These are phyloP conservation scores for Psettodes erumei DNA, from an alignment of 2,113 vertebrate genomes.

Conservation along the genomic window DNA sequence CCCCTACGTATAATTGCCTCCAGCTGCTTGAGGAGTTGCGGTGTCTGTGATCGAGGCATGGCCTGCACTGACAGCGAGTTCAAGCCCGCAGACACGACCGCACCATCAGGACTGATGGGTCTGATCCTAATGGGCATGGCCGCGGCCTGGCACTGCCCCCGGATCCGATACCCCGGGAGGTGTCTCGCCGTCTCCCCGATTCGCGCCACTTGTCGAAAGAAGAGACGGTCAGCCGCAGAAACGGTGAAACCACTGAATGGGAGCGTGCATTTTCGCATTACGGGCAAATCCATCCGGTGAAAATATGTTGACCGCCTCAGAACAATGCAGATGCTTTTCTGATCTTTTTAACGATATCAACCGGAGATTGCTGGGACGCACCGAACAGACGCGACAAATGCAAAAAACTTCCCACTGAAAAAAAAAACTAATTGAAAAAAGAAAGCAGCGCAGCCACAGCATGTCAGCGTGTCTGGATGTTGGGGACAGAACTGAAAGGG, in stretches of 20 bases:
- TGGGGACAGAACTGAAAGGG: slow-evolving; percentile 27
- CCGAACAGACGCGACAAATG: slow-evolving; percentile 3
- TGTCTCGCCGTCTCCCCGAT: slow-evolving; percentile 11
- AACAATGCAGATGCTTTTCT: slow-evolving; percentile 50
- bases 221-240: too few species aligned
- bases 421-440: neutral
- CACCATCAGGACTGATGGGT: slow-evolving; percentile 28
- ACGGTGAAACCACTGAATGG: slow-evolving; percentile 11
- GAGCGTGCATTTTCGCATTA: slow-evolving; percentile 22
- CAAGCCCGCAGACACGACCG: slow-evolving; percentile 39
- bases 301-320: slow-evolving; percentile 39
- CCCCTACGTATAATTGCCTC: slow-evolving; percentile 60
- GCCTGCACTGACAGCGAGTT: slow-evolving; percentile 35
- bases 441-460: slow-evolving; percentile 11
- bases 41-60: slow-evolving; percentile 43
- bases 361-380: slow-evolving; percentile 5
- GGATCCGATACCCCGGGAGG: slow-evolving; percentile 37
- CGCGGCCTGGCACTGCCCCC: slow-evolving; percentile 31
- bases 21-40: slow-evolving; percentile 68
- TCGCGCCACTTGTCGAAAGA: too few species aligned
- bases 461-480: slow-evolving; percentile 37
- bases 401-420: neutral
- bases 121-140: slow-evolving; percentile 42
- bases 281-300: slow-evolving; percentile 4
- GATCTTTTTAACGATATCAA: slow-evolving; percentile 23